Evolutionary conservation across 2,113 vertebrate species (phyloP).

Genomic region (Vidua chalybeata): DNA sequence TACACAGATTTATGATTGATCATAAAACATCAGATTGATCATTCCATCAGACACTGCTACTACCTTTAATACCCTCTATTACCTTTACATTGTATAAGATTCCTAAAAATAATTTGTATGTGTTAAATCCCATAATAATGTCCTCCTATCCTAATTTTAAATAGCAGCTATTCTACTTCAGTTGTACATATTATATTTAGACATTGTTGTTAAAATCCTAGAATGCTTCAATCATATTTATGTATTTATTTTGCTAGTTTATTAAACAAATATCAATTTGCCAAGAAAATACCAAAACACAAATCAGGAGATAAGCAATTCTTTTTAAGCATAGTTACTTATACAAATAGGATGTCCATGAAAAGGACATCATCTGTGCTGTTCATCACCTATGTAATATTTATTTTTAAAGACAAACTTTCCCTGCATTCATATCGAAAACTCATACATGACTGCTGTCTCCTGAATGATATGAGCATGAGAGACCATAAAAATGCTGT

Average conservation of each 20-base stretch:
- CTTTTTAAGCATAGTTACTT: neutral
- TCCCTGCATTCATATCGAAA: neutral
- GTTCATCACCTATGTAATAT: neutral
- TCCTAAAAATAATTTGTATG: neutral
- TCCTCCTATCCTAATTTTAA: neutral
- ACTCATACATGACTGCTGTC: neutral
- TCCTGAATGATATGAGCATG: neutral
- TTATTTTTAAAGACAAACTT: neutral
- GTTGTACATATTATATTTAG: neutral
- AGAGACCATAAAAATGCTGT: neutral
- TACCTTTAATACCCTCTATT: neutral
- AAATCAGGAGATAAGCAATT: neutral
- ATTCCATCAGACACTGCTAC: neutral
- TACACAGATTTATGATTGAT: neutral
- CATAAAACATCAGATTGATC: neutral
- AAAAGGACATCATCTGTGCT: neutral
- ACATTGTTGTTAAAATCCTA: neutral
- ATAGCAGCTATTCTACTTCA: neutral
- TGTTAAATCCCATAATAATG: neutral
- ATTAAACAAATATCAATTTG: neutral
- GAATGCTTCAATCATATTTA: neutral
- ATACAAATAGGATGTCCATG: neutral
- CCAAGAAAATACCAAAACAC: neutral
- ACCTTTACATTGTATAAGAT: neutral
- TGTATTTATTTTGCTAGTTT: neutral